phyloP scores from a whole-genome alignment of 2,113 vertebrate genomes.

The Bufo bufo region DNA sequence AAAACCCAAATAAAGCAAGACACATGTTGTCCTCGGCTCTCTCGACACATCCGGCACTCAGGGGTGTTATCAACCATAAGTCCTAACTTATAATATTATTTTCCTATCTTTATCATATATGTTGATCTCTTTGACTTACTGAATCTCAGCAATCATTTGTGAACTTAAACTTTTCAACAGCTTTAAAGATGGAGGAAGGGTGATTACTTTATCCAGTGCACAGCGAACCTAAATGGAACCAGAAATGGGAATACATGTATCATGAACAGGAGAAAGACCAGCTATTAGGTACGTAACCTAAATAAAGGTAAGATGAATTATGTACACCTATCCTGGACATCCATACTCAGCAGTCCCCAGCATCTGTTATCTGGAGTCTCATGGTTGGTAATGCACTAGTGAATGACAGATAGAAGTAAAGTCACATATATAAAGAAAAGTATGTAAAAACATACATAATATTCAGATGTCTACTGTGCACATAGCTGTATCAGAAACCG shows the following conservation, averaged over 20 bases:
- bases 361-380: not conserved
- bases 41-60: too few relatives aligned
- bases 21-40: too few relatives aligned
- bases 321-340: too few relatives aligned
- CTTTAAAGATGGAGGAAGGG: not conserved
- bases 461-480: too few relatives aligned
- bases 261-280: not conserved
- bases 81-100: too few relatives aligned
- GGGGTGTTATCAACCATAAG: too few relatives aligned
- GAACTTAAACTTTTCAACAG: slow-evolving; percentile 20
- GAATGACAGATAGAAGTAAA: not conserved
- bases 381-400: not conserved
- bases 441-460: too few relatives aligned
- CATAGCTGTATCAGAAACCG: too few relatives aligned
- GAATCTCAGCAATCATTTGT: slow-evolving; percentile 16
- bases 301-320: too few relatives aligned
- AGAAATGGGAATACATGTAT: not conserved
- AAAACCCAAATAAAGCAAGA: too few relatives aligned
- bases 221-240: slow-evolving; percentile 14
- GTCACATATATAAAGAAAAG: too few relatives aligned
- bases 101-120: too few relatives aligned
- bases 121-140: slow-evolving; percentile 16
- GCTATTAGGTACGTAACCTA: not conserved
- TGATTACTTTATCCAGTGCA: slow-evolving; percentile 1
- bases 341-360: not conserved